These are phyloP conservation scores for Channa striata DNA, from an alignment of 2,797 vertebrate species.

Conservation along the genomic window DNA sequence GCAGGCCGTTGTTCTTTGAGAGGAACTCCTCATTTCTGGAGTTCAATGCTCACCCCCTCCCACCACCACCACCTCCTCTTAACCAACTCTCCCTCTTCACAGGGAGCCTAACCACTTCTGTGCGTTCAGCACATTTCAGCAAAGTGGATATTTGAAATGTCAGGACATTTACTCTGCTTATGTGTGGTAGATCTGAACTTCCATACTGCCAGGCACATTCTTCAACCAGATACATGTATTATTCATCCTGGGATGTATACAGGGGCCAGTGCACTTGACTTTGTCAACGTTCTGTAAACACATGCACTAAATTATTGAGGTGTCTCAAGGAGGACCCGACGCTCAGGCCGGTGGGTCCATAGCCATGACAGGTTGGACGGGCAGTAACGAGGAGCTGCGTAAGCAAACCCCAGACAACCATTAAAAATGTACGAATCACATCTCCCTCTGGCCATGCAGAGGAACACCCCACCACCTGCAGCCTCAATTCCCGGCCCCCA, in stretches of 20 bases:
- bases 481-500: too few relatives aligned
- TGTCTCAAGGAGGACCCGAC: conserved; percentile 68
- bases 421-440: conserved; percentile 76
- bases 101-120: conserved; percentile 69
- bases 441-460: conserved; percentile 56
- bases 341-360: conserved; percentile 40
- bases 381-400: conserved; percentile 73
- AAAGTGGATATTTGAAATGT: conserved; percentile 83
- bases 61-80: conserved; percentile 33
- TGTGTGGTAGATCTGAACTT: conserved; percentile 76
- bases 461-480: conserved; percentile 38
- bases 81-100: conserved; percentile 61
- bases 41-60: conserved; percentile 37
- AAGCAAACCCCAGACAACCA: conserved; percentile 66
- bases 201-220: conserved; percentile 73
- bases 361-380: conserved; percentile 74
- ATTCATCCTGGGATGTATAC: conserved; percentile 77
- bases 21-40: conserved; percentile 63
- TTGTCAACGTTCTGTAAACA: conserved; percentile 83
- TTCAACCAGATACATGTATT: conserved; percentile 74
- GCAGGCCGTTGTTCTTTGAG: conserved; percentile 60
- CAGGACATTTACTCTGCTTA: conserved; percentile 83
- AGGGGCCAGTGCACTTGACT: conserved; percentile 76
- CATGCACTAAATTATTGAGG: conserved; percentile 83
- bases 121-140: conserved; percentile 79